Evolutionary conservation across 2,113 vertebrate genomes (phyloP), one percentile per base, ranked within the genome.

Genomic region (Microcebus jonahi): DNA sequence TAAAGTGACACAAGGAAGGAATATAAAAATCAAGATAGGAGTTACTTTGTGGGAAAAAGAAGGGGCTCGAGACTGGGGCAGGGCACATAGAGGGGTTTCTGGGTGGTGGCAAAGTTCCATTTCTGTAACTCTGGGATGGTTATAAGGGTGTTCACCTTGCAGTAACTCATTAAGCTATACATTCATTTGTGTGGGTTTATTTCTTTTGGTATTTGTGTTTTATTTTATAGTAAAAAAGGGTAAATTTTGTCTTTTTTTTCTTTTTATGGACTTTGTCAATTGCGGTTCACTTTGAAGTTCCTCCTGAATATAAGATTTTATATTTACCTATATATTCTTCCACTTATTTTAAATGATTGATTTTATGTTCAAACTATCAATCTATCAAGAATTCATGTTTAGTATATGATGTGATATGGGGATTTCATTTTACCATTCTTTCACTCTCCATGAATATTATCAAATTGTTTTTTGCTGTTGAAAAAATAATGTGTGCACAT

Each of bases 341-440:
- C 42, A 34, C 3, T 71, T 15, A 53, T 18, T 84, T 89, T 53
- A 70, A 10, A 3, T 61, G 21, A 53, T 31, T 59, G 75, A 29
- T 63, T 14, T 59, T 39, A 39, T 57, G 21, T 55, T 93, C 63
- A 89, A 83, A 55, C 53, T 90, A 79, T 70, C 45, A 75, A 57
- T 59, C 5, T 27, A 57, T 53, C 29, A 27, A n/a, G n/a, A 63
- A 89, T 45, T 42, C 29, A 50, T 88, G 55, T 53, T 50, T 79
- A 36, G 27, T 85, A 2, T 14, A 39, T 3, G 20, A 7, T 39
- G 0, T n/a, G 70, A 79, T 42, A 18, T 53, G n/a, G 53, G 4
- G 8, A 36, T 89, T 93, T 93, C 20, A 61, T 53, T 77, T 67
- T 84, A 59, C 20, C 70, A 53, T 83, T 20, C 34, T 89, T 92